Conservation (phyloP, 1,140 invertebrate species). For the Dreissena rostriformis region DNA sequence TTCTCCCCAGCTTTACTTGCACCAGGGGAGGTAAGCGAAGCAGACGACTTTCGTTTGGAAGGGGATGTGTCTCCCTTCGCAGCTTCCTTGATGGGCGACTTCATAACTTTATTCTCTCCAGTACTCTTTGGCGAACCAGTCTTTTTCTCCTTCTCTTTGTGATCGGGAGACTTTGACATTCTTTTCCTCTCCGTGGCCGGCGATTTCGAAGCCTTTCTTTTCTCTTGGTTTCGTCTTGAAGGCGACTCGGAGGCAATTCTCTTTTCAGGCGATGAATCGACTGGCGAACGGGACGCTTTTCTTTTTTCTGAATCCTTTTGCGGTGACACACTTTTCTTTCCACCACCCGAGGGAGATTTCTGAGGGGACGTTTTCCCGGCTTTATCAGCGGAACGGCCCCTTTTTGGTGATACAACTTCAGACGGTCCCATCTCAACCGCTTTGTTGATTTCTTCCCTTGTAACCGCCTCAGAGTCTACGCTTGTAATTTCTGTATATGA, state of each 20-base stretch:
- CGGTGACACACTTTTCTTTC: background rate
- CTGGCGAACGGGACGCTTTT: constrained; percentile 34
- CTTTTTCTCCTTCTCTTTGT: constrained; percentile 2
- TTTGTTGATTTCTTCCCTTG: too few relatives aligned
- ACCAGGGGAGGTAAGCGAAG: background rate
- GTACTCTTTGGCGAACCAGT: background rate
- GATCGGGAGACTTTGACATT: constrained; percentile 42
- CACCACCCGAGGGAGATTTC: background rate
- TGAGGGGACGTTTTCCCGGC: background rate
- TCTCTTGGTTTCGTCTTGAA: constrained; percentile 13
- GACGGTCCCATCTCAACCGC: background rate
- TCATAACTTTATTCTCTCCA: background rate
- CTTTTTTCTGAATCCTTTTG: constrained; percentile 1
- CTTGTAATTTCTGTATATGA: too few relatives aligned
- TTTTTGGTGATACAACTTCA: background rate
- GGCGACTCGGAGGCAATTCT: constrained; percentile 41
- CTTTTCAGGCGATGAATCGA: constrained; percentile 19
- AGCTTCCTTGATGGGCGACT: constrained; percentile 21
- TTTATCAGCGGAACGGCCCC: background rate
- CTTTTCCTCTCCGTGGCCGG: constrained; percentile 31
- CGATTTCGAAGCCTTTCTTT: constrained; percentile 39
- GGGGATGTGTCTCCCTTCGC: background rate
- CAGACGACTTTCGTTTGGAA: background rate
- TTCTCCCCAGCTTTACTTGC: background rate
- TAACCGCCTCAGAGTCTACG: too few relatives aligned